These are phyloP conservation scores for Sternarchorhynchus goeldii DNA, from an alignment of 2,797 vertebrate genomes.

Conservation along the genomic window DNA sequence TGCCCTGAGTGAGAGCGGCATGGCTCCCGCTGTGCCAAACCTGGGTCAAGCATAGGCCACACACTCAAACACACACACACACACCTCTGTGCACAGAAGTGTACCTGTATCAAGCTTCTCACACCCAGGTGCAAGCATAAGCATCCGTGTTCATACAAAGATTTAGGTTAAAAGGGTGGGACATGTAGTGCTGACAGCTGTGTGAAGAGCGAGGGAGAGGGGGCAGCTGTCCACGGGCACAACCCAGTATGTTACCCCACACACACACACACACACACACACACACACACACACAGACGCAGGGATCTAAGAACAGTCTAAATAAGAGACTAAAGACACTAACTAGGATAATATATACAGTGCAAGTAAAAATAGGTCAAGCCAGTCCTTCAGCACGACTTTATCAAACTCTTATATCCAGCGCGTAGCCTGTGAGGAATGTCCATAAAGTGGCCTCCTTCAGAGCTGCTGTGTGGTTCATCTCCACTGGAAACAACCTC, in stretches of 20 bases:
- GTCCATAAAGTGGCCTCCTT: background rate
- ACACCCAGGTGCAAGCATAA: background rate
- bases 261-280: background rate
- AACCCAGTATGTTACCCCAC: background rate
- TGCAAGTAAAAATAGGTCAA: constrained; percentile 5
- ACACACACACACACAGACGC: background rate
- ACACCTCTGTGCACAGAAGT: too few species aligned
- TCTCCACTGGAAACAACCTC: background rate
- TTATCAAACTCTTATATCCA: background rate
- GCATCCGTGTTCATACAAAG: too few species aligned
- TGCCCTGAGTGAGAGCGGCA: constrained; percentile 21
- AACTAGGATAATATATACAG: constrained; percentile 5
- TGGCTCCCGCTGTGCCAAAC: constrained; percentile 18
- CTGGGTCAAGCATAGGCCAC: constrained; percentile 5
- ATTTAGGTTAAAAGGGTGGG: background rate
- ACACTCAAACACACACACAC: background rate
- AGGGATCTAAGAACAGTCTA: background rate
- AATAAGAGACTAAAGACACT: background rate
- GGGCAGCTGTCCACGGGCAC: background rate
- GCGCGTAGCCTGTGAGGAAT: background rate
- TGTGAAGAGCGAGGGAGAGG: background rate
- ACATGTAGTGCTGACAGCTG: background rate
- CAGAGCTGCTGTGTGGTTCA: background rate
- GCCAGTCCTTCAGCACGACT: background rate
- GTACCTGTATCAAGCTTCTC: background rate